Evolutionary conservation across 2,888 invertebrate genomes (phyloP).

Genomic region (Agriopis aurantiaria): DNA sequence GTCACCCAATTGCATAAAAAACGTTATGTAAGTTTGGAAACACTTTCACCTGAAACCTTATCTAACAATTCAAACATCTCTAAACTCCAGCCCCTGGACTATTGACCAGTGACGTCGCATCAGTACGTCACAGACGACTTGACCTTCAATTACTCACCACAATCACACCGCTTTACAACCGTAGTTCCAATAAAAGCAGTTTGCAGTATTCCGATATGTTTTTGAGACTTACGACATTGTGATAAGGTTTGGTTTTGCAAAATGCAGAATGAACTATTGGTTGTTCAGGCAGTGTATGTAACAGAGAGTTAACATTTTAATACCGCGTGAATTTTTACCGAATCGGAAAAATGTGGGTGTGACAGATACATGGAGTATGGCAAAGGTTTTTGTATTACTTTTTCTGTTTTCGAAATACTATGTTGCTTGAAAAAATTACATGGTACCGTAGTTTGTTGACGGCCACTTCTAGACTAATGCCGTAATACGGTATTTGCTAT

Average conservation of each 20-base stretch:
- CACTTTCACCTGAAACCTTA: no score
- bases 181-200: slow-evolving; percentile 27
- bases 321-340: no score
- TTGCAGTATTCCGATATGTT: slow-evolving; percentile 10
- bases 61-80: not conserved
- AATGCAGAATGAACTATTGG: not conserved
- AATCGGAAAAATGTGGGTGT: no score
- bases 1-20: no score
- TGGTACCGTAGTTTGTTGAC: no score
- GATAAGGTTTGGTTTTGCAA: slow-evolving; percentile 24
- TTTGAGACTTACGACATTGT: slow-evolving; percentile 10
- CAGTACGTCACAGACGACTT: slow-evolving; percentile 28
- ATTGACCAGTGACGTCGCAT: slow-evolving; percentile 20
- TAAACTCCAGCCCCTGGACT: slow-evolving; percentile 1
- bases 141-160: slow-evolving; percentile 37
- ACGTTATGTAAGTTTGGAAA: no score
- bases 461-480: no score
- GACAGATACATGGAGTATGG: no score
- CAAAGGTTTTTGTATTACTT: no score
- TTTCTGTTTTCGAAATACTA: no score
- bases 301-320: slow-evolving; percentile 9
- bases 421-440: no score
- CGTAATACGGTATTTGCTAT: no score
- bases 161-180: slow-evolving; percentile 35
- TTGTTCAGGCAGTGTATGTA: slow-evolving; percentile 1